Evolutionary conservation across 2,797 vertebrate genomes (phyloP).

Genomic region (Xiphorhynchus erythropygius): DNA sequence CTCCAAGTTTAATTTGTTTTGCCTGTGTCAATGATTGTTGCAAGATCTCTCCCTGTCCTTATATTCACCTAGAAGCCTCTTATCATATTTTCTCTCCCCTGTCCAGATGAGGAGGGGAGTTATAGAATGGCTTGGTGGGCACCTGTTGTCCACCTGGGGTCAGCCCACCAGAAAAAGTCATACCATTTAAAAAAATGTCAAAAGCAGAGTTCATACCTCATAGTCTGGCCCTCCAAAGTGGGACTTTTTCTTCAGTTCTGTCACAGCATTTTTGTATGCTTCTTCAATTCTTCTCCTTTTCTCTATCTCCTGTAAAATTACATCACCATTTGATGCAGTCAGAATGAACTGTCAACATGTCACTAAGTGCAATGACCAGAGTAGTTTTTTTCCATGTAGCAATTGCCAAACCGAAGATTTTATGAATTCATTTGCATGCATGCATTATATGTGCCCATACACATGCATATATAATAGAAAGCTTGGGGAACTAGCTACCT

Average conservation of each 20-base stretch:
- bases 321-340: neutral
- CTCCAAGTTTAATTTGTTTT: neutral
- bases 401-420: neutral
- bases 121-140: neutral
- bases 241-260: conserved; percentile 93
- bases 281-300: conserved; percentile 88
- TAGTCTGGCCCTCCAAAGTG: conserved; percentile 95
- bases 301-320: conserved; percentile 84
- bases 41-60: neutral
- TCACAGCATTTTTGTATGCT: conserved; percentile 84
- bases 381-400: neutral
- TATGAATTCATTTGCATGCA: neutral
- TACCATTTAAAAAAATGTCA: neutral
- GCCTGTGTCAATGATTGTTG: neutral
- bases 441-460: neutral
- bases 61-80: neutral
- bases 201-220: conserved; percentile 79
- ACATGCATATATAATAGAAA: neutral
- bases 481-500: neutral
- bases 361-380: neutral
- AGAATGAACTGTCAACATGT: neutral
- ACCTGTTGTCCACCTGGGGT: neutral
- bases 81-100: neutral
- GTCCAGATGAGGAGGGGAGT: neutral
- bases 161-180: neutral